Evolutionary conservation across 2,797 vertebrate species (phyloP).

Genomic region (Dendrocincla tyrannina): DNA sequence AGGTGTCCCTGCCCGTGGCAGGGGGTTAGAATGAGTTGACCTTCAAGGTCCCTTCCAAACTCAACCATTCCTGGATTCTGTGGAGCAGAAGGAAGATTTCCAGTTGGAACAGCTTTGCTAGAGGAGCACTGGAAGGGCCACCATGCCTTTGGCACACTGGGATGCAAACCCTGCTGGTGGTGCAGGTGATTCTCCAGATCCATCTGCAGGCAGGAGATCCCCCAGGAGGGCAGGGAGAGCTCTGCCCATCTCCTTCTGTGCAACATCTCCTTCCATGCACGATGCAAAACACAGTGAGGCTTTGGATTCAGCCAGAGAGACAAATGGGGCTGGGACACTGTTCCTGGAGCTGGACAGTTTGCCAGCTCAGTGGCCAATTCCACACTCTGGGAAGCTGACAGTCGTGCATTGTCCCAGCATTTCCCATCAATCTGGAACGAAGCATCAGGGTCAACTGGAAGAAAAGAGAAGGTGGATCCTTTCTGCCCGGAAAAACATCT

Average conservation of each 20-base stretch:
- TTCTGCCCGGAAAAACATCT: neutral
- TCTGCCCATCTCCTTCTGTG: neutral
- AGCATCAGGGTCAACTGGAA: neutral
- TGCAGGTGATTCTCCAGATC: neutral
- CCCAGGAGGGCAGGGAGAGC: neutral
- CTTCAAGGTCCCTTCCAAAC: neutral
- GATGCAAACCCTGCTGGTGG: neutral
- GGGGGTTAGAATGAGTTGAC: neutral
- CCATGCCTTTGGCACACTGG: neutral
- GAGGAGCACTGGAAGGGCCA: fast-evolving
- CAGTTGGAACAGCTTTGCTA: neutral
- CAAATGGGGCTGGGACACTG: neutral
- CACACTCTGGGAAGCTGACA: neutral
- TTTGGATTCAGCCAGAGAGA: neutral
- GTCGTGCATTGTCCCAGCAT: fast-evolving
- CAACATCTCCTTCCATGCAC: neutral
- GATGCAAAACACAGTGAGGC: neutral
- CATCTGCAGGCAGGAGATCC: neutral
- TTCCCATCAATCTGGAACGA: neutral
- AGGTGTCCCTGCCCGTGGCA: neutral
- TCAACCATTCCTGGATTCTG: neutral
- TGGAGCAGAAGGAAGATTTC: neutral
- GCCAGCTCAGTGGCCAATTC: neutral
- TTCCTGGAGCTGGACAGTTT: neutral
- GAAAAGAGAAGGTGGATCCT: neutral